Base-by-base conservation (phyloP, 2,113 vertebrate species). In the Bombycilla garrulus region DNA sequence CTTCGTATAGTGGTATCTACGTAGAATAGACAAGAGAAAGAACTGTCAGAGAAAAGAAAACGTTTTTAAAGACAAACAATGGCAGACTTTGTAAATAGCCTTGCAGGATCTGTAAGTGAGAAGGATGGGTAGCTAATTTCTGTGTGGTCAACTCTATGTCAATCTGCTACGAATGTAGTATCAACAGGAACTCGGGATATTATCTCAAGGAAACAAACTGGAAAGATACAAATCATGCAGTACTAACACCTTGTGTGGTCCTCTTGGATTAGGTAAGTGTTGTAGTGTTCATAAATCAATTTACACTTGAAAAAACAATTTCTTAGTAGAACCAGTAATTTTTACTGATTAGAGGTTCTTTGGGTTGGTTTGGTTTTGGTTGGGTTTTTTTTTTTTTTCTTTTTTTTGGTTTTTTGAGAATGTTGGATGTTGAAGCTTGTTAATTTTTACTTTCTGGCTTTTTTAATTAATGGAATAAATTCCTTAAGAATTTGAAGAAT, bases 101-200 rank as follows among this genome's bases (percentile, higher is more conserved):
- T 93, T 94, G 89, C 17, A 42, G 94, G 96, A 90, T 95, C 96
- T 96, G 57, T 90, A 84, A 94, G 81, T 21, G 33, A 93, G 81
- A 97, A 98, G 86, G 83, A 98, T 98, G 97, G 97, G 96, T 92
- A 97, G 98, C 93, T 98, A 97, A 97, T 97, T 98, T 96, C 78
- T 94, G 91, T 77, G 86, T 72, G 58, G 76, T 85, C 86, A 95
- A 84, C 84, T 94, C 92, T 97, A 91, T 97, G 96, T 98, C 96
- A 94, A 61, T 91, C 88, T 95, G 92, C 96, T 93, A 80, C 90
- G 35, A 96, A 97, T 97, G 97, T 96, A 97, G 85, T 88, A 92
- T 94, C 95, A 96, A 94, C 91, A 69, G 92, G 95, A 97, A 96
- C 95, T 97, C 6, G 85, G 61, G 92, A 81, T 96, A 97, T 91